These are phyloP conservation scores for Rhadina sibilatrix DNA, from an alignment of 2,113 vertebrate species.

Conservation along the genomic window DNA sequence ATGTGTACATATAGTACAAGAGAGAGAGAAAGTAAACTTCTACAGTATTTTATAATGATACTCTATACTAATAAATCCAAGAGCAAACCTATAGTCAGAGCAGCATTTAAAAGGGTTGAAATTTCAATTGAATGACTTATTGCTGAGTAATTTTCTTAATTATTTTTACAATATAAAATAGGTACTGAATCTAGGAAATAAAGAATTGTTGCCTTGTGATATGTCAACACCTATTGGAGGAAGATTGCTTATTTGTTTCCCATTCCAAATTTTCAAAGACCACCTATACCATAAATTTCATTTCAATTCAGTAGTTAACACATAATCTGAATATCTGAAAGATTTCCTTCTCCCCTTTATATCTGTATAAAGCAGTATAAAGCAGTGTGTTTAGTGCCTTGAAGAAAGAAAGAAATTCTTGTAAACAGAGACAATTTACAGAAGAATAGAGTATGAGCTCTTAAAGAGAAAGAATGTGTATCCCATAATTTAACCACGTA, in stretches of 20 bases:
- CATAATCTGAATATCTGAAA: neutral
- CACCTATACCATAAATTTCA: neutral
- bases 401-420: neutral
- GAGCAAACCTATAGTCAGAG: neutral
- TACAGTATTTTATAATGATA: neutral
- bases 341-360: neutral
- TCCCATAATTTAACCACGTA: neutral
- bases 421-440: neutral
- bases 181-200: neutral
- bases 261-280: neutral
- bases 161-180: neutral
- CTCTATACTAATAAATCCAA: neutral
- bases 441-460: neutral
- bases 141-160: neutral
- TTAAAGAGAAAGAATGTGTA: neutral
- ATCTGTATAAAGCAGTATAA: neutral
- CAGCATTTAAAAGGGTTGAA: neutral
- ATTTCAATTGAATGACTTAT: neutral
- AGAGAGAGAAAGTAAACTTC: neutral
- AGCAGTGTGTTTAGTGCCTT: neutral
- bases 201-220: neutral
- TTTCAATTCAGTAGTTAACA: neutral
- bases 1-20: neutral
- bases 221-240: neutral
- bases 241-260: neutral